Evolutionary conservation across 1,140 invertebrate species (phyloP), one percentile per base, ranked within the genome.

Genomic region (silkworm (Bombyx mori)): DNA sequence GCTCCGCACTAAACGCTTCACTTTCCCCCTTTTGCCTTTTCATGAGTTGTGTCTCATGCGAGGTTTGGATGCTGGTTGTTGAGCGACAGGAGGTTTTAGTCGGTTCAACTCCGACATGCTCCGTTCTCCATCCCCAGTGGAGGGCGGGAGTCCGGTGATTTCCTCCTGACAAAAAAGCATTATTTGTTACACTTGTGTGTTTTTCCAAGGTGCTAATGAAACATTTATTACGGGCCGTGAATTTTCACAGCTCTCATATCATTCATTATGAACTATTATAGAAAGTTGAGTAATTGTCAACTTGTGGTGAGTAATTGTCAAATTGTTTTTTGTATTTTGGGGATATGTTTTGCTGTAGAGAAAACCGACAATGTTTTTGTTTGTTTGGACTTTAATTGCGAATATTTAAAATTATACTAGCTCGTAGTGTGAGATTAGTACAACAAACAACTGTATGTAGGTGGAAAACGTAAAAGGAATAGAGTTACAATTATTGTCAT

Each of bases 181-280:
- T 56, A 56, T 49, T 56, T 49, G 46, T 7, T 43, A 45, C 48
- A 48, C 54, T 48, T 48, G 46, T 49, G 44, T 48, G 46, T 56
- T 56, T 56, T 56, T 56, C 54, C 46, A 42, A 12, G n/a, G 45
- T 42, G n/a, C 54, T 55, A 47, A 55, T 55, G 44, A 55, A 55
- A 55, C 54, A 46, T 49, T 56, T 56, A 49, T 49, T 42, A 42
- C 44, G 5, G 12, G n/a, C 10, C 42, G 26, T 22, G 26, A 56
- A 56, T 5, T 56, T 56, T 56, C 35, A 56, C 54, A 48, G 35
- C 10, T 48, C 35, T 56, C 42, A 56, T 56, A 49, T 56, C 46
- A 49, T 48, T 56, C 46, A 49, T 48, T 56, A 56, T 35, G 44
- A 5, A n/a, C 45, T 56, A 49, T 56, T 56, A 46, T 22, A 42